A percentile compares a stretch with the other conserved stretches of the same genome.
phyloP scores from a whole-genome alignment of 1,140 invertebrate species.

The Drosophila pectinifera region DNA sequence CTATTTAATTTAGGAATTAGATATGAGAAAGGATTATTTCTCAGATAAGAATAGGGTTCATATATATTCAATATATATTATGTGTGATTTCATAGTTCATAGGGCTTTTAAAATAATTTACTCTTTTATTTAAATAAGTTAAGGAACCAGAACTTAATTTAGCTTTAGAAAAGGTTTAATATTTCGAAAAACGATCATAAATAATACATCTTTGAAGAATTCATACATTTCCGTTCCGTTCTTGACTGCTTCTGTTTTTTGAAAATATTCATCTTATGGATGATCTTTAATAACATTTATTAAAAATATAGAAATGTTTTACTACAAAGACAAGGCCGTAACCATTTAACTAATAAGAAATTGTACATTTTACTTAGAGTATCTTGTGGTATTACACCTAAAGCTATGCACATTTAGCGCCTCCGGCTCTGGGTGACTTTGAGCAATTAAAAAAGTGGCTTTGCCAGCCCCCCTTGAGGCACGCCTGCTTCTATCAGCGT shows the following conservation, averaged over 20 bases:
- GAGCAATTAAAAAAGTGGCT: constrained; percentile 48
- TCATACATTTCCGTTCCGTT: too few relatives aligned
- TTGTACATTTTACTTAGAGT: constrained; percentile 1
- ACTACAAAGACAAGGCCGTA: too few relatives aligned
- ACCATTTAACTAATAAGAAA: background rate
- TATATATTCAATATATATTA: background rate
- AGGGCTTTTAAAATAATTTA: too few relatives aligned
- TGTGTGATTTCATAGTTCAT: background rate
- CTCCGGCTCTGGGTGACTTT: constrained; percentile 49
- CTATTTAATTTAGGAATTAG: background rate
- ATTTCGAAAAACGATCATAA: background rate
- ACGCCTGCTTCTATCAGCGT: constrained; percentile 50
- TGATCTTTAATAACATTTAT: background rate
- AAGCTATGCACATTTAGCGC: constrained; percentile 27
- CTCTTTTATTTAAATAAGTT: background rate
- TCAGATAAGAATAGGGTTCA: background rate
- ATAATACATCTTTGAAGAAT: background rate
- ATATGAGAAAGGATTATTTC: background rate
- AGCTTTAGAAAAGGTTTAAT: background rate
- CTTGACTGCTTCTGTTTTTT: too few relatives aligned
- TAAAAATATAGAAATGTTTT: background rate
- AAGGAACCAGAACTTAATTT: background rate
- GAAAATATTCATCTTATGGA: too few relatives aligned
- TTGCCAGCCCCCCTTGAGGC: constrained; percentile 1
- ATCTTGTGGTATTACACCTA: constrained; percentile 7